Evolutionary conservation across 2,113 vertebrate species (phyloP).

Genomic region (Trichechus manatus): DNA sequence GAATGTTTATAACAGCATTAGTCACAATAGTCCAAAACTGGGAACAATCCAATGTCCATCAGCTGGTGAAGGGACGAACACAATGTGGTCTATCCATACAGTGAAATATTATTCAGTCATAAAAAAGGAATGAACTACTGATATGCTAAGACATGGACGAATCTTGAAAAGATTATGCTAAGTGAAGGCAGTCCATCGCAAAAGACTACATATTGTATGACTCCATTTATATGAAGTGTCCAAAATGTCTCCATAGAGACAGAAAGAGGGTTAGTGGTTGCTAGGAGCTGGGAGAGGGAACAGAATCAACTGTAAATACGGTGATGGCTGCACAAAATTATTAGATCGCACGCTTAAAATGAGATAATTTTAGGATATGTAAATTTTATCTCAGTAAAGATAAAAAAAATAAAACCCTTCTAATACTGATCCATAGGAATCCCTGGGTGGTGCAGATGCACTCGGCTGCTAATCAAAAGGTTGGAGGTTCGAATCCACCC

Average conservation of each 20-base stretch:
- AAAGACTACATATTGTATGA: not conserved
- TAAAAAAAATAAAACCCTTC: not conserved
- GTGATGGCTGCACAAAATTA: not conserved
- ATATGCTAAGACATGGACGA: too few relatives aligned
- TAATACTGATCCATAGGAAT: not conserved
- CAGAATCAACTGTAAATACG: not conserved
- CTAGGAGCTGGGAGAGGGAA: not conserved
- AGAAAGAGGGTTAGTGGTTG: not conserved
- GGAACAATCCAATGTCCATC: too few relatives aligned
- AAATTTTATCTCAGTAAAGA: not conserved
- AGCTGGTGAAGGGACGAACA: too few relatives aligned
- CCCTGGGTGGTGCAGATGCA: too few relatives aligned
- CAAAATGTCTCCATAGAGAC: not conserved
- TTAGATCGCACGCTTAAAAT: not conserved
- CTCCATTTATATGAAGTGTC: not conserved
- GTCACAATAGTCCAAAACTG: too few relatives aligned
- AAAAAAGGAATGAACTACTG: not conserved
- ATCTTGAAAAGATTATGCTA: not conserved
- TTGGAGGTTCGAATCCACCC: too few relatives aligned
- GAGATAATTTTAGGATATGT: not conserved
- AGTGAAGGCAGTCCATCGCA: not conserved
- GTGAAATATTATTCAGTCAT: not conserved
- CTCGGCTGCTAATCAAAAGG: too few relatives aligned
- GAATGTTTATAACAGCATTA: too few relatives aligned
- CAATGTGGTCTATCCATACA: not conserved